Percentiles rank a stretch among this genome's conserved stretches.
Evolutionary conservation across 2,113 vertebrate species (phyloP).

Genomic region (Telmatochromis sp.): DNA sequence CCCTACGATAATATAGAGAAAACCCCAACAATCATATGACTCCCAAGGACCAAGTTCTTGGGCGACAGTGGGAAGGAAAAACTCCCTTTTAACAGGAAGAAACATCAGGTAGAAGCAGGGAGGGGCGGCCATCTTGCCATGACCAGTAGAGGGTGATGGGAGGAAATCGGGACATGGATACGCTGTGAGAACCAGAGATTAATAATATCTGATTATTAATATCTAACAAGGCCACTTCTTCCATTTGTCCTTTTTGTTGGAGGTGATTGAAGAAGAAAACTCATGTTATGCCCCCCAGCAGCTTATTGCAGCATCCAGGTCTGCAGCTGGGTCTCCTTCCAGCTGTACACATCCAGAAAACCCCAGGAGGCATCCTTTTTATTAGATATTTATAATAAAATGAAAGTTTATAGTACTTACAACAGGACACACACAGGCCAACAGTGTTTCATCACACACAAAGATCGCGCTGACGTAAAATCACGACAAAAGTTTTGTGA

Average conservation of each 20-base stretch:
- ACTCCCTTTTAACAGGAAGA: background rate
- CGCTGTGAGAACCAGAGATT: background rate
- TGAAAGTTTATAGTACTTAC: background rate
- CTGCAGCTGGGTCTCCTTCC: background rate
- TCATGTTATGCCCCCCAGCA: background rate
- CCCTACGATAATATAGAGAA: background rate
- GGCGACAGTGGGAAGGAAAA: background rate
- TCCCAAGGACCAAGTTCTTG: background rate
- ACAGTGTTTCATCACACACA: background rate
- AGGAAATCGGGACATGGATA: background rate
- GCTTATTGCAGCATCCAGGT: background rate
- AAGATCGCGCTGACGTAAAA: rapidly evolving
- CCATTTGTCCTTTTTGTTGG: background rate
- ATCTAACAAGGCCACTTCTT: background rate
- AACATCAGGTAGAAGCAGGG: background rate
- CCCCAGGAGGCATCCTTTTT: background rate
- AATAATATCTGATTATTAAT: background rate
- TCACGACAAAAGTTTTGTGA: background rate
- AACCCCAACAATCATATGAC: background rate
- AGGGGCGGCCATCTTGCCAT: background rate
- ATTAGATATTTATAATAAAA: background rate
- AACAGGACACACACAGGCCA: rapidly evolving
- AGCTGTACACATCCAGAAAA: background rate
- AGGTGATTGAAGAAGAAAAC: background rate
- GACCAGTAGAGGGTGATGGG: background rate